Conservation (phyloP, 2,888 invertebrate species). For the Euplagia quadripunctaria region DNA sequence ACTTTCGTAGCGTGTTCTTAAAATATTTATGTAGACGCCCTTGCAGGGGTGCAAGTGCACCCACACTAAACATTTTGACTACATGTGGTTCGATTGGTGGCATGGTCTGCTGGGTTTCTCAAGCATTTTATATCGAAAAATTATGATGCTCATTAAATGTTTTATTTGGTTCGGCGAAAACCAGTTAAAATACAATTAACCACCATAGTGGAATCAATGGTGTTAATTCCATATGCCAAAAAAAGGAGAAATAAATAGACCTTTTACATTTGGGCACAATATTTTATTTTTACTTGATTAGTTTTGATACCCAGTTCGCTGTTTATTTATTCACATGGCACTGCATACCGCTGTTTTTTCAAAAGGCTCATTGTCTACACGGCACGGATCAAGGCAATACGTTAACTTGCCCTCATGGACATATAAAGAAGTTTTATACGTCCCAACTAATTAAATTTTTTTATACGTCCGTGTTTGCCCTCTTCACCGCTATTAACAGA, state of each 20-base stretch:
- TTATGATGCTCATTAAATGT: too few species aligned
- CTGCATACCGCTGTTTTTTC: neutral
- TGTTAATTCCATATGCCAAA: neutral
- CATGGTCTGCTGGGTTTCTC: too few species aligned
- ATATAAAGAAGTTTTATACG: too few species aligned
- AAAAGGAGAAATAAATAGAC: neutral
- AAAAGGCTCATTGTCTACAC: neutral
- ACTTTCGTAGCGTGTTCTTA: neutral
- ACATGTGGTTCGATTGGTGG: too few species aligned
- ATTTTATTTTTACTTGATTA: neutral
- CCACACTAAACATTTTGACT: too few species aligned
- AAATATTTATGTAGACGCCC: neutral
- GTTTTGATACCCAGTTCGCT: neutral
- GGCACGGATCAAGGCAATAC: too few species aligned
- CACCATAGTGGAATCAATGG: neutral
- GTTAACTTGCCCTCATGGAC: too few species aligned
- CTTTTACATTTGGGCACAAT: neutral
- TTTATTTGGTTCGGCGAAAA: too few species aligned
- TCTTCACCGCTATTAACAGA: too few species aligned
- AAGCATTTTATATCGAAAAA: too few species aligned
- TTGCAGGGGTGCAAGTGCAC: neutral
- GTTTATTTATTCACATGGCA: neutral
- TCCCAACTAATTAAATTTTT: too few species aligned
- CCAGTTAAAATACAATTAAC: neutral
- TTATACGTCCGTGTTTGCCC: too few species aligned